phyloP scores from a whole-genome alignment of 2,113 vertebrate genomes.

The Orientallactaga bullata region DNA sequence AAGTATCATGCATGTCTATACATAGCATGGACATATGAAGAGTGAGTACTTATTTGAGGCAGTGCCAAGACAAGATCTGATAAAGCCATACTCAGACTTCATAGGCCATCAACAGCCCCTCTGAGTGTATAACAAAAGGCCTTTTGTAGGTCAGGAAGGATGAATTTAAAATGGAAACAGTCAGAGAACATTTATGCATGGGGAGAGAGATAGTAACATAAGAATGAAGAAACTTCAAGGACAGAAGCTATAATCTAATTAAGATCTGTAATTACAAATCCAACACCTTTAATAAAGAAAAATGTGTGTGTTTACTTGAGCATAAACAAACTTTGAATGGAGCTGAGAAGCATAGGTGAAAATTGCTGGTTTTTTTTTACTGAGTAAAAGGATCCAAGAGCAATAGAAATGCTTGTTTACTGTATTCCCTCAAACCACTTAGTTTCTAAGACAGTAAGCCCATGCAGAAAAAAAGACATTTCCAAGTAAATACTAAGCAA shows the following conservation, averaged over 20 bases:
- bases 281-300: constrained; percentile 79
- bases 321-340: constrained; percentile 65
- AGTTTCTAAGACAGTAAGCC: constrained; percentile 49
- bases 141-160: constrained; percentile 61
- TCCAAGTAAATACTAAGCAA: constrained; percentile 24
- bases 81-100: constrained; percentile 64
- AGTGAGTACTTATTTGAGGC: constrained; percentile 59
- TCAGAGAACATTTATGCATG: constrained; percentile 54
- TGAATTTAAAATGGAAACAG: constrained; percentile 75
- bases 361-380: constrained; percentile 34
- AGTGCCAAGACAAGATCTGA: constrained; percentile 67
- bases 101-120: constrained; percentile 61
- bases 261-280: constrained; percentile 83
- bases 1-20: constrained; percentile 47
- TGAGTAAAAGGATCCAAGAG: constrained; percentile 37
- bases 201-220: constrained; percentile 36
- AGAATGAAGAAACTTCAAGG: constrained; percentile 79
- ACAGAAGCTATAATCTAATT: constrained; percentile 80
- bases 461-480: not conserved
- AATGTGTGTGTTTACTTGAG: constrained; percentile 68
- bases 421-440: not conserved
- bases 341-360: not conserved
- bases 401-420: constrained; percentile 45
- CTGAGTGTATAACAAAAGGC: constrained; percentile 64
- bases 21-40: constrained; percentile 61